A percentile compares a stretch with the other conserved stretches of the same genome.
Conservation (phyloP, 2,797 vertebrate species). For the Merluccius polli region DNA sequence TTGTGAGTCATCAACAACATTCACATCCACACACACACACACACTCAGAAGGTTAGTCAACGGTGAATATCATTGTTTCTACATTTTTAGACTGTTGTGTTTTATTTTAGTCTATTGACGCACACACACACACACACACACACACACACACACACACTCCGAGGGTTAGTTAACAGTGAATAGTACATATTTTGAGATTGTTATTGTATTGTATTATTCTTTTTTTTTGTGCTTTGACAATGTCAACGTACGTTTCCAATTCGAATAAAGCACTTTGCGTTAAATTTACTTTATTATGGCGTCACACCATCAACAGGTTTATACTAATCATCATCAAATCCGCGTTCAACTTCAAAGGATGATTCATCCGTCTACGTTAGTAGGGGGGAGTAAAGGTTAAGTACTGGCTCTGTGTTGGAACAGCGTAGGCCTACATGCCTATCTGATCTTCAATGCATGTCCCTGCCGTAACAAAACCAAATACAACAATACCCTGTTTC, state of each 20-base stretch:
- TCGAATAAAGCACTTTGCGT: not conserved
- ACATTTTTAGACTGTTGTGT: not conserved
- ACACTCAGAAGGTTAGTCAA: not conserved
- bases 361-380: not conserved
- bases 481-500: too few relatives aligned
- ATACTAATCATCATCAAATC: not conserved
- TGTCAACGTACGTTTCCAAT: not conserved
- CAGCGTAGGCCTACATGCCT: not conserved
- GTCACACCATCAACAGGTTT: not conserved
- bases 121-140: conserved; percentile 49
- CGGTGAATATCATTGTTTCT: not conserved
- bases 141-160: conserved; percentile 55
- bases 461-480: too few relatives aligned
- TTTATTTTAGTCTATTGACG: conserved; percentile 38
- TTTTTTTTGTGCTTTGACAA: not conserved
- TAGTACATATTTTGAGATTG: conserved; percentile 10
- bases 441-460: too few relatives aligned
- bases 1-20: conserved; percentile 66
- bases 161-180: not conserved
- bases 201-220: not conserved
- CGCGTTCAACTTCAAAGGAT: not conserved
- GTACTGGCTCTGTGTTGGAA: not conserved
- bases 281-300: not conserved
- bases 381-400: not conserved
- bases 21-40: conserved; percentile 54